Conservation (phyloP, 2,797 vertebrate species). For the Margarornis squamiger region DNA sequence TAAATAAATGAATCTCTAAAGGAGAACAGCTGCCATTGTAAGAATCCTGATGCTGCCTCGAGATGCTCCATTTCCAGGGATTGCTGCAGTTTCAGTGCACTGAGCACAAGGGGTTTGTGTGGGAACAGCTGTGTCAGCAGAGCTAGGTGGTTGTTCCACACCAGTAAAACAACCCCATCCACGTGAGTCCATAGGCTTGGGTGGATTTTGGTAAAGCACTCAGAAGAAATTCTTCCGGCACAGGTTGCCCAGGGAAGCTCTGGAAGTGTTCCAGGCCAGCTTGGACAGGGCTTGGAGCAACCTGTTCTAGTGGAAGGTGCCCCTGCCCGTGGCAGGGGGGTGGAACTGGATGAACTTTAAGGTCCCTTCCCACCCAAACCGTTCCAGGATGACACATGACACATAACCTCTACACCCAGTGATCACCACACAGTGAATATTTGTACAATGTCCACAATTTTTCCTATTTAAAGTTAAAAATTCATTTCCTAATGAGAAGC, state of each 20-base stretch:
- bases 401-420: not conserved
- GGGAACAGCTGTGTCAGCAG: accelerated
- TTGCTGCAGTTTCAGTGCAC: not conserved
- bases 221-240: not conserved
- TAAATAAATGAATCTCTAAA: not conserved
- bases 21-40: not conserved
- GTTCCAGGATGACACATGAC: not conserved
- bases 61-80: not conserved
- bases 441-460: accelerated
- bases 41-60: accelerated
- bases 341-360: not conserved
- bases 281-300: not conserved
- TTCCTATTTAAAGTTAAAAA: not conserved
- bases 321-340: not conserved
- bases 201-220: not conserved
- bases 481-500: not conserved
- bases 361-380: not conserved
- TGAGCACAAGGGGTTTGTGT: not conserved
- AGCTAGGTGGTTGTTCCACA: not conserved
- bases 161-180: accelerated
- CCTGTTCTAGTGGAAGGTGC: not conserved
- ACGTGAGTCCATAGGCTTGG: accelerated
- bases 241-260: not conserved
- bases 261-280: not conserved
- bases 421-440: accelerated